A percentile compares a stretch with the other conserved stretches of the same genome.
Evolutionary conservation across 1,140 invertebrate species (phyloP).

Genomic region (Drosophila equinoxialis): DNA sequence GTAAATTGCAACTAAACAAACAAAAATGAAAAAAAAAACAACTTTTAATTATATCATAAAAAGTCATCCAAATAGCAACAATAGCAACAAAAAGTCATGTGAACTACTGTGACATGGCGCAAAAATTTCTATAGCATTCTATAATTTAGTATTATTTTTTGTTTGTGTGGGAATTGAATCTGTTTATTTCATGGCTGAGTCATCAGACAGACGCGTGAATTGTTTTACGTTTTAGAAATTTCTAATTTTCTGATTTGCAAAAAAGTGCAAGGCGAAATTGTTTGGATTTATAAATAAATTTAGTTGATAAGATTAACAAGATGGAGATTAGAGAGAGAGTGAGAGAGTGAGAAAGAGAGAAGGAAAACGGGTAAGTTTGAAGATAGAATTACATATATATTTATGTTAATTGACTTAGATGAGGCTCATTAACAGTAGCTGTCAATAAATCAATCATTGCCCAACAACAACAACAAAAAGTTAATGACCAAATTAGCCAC

Average conservation of each 20-base stretch:
- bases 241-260: constrained; percentile 30
- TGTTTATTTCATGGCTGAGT: constrained; percentile 52
- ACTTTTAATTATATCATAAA: constrained; percentile 51
- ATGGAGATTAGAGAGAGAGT: constrained; percentile 6
- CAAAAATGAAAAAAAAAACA: neutral
- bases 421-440: constrained; percentile 25
- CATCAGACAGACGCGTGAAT: constrained; percentile 55
- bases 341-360: neutral
- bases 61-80: constrained; percentile 11
- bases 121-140: constrained; percentile 18
- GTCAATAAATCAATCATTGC: constrained; percentile 41
- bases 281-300: constrained; percentile 42
- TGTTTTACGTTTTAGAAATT: constrained; percentile 47
- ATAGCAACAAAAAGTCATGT: constrained; percentile 26
- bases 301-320: constrained; percentile 30
- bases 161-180: constrained; percentile 13
- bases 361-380: neutral
- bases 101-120: constrained; percentile 5
- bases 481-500: constrained; percentile 43
- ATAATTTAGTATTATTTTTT: neutral
- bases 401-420: constrained; percentile 45
- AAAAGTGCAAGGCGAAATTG: constrained; percentile 21
- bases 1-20: constrained; percentile 57
- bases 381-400: neutral
- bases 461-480: constrained; percentile 18